Evolutionary conservation across 2,797 vertebrate species (phyloP).

Genomic region (Rhinophrynus dorsalis): DNA sequence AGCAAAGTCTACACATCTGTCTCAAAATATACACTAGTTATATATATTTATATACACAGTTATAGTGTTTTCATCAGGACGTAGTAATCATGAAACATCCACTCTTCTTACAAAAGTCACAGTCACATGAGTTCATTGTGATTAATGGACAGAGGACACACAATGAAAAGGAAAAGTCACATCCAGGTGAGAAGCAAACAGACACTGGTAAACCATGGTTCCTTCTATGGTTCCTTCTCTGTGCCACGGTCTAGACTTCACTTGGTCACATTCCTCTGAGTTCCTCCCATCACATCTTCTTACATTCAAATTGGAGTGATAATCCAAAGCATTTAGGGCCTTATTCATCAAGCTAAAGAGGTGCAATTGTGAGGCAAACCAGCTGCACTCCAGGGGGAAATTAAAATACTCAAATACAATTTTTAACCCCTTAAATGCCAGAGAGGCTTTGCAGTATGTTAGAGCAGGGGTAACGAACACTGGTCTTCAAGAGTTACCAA

Average conservation of each 20-base stretch:
- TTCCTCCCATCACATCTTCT: background rate
- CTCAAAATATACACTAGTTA: constrained; percentile 43
- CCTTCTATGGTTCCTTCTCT: background rate
- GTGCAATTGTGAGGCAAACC: too few species aligned
- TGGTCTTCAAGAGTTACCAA: too few species aligned
- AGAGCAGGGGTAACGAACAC: too few species aligned
- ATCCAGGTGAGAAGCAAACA: too few species aligned
- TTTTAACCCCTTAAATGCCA: too few species aligned
- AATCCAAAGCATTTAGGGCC: background rate
- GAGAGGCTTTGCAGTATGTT: too few species aligned
- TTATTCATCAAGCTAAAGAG: too few species aligned
- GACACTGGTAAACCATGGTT: too few species aligned
- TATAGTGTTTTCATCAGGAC: constrained; percentile 3
- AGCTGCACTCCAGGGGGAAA: too few species aligned
- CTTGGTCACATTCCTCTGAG: background rate
- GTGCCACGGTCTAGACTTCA: background rate
- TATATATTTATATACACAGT: constrained; percentile 27
- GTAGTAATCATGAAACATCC: background rate
- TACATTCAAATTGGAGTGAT: constrained; percentile 29
- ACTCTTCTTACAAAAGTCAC: background rate
- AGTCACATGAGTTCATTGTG: background rate
- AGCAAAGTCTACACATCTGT: constrained; percentile 18
- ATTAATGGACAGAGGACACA: background rate
- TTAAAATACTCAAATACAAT: too few species aligned
- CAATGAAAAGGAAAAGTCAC: background rate